A percentile compares a stretch with the other conserved stretches of the same genome.
phyloP scores from a whole-genome alignment of 2,888 invertebrate species.

The Lordiphosa andalusiaca region DNA sequence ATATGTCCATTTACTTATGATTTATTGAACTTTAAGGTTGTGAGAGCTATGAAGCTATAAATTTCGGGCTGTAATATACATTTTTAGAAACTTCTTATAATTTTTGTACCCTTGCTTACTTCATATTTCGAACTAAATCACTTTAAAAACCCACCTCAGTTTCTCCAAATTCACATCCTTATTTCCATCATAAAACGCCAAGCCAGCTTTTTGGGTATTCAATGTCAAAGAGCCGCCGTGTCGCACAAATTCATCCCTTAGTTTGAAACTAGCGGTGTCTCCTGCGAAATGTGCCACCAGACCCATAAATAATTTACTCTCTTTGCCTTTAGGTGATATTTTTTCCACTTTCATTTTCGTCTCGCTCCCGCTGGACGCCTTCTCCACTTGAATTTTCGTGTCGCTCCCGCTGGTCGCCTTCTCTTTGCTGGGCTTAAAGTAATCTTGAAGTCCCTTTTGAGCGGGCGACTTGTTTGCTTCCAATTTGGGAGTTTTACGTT shows the following conservation, averaged over 20 bases:
- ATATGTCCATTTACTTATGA: no score
- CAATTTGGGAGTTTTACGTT: conserved; percentile 39
- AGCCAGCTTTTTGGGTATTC: conserved; percentile 60
- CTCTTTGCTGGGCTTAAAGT: conserved; percentile 42
- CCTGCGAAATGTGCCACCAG: conserved; percentile 57
- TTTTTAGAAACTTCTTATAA: no score
- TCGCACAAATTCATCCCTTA: conserved; percentile 45
- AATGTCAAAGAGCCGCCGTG: conserved; percentile 68
- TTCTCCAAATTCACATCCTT: conserved; percentile 35
- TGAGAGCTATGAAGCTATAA: no score
- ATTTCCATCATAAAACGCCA: conserved; percentile 51
- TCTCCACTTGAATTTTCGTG: conserved; percentile 9
- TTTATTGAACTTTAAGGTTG: no score
- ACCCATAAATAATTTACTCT: conserved; percentile 56
- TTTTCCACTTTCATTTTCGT: conserved; percentile 8
- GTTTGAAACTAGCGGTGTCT: conserved; percentile 18
- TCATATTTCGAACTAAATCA: no score
- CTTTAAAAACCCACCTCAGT: conserved; percentile 41
- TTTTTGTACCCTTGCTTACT: no score
- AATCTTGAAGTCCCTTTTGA: conserved; percentile 42
- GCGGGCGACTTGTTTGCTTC: conserved; percentile 8
- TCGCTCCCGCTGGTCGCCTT: neutral
- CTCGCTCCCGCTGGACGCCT: neutral
- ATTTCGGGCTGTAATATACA: no score
- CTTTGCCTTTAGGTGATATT: conserved; percentile 1